Conservation (phyloP, 2,113 vertebrate species). For the Urocynchramus pylzowi region DNA sequence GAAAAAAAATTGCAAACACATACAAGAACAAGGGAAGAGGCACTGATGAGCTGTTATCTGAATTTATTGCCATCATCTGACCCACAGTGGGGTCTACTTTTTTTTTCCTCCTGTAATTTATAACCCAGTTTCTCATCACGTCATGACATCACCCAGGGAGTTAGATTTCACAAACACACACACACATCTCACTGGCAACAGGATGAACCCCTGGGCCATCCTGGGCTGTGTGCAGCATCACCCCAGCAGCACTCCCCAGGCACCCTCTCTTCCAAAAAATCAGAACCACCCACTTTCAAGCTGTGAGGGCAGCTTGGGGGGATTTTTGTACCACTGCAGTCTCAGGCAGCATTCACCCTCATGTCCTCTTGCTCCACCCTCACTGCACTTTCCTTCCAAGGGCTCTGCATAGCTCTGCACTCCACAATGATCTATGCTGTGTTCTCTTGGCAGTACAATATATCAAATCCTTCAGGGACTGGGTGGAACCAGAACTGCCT, state of each 20-base stretch:
- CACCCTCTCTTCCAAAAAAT: constrained; percentile 9
- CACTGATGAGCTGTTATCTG: constrained; percentile 67
- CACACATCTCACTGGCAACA: not conserved
- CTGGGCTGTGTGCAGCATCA: not conserved
- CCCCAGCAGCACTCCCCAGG: not conserved
- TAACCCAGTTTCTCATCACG: constrained; percentile 21
- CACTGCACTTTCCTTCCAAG: constrained; percentile 6
- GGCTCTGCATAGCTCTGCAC: not conserved
- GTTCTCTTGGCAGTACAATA: constrained; percentile 48
- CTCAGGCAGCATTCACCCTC: not conserved
- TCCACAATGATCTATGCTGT: constrained; percentile 23
- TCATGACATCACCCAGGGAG: constrained; percentile 62
- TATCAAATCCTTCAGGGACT: constrained; percentile 27
- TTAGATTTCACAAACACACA: constrained; percentile 19
- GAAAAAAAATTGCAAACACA: constrained; percentile 18
- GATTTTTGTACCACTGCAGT: not conserved
- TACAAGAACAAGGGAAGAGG: constrained; percentile 41
- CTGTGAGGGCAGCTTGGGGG: not conserved
- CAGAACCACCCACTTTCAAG: not conserved
- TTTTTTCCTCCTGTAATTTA: constrained; percentile 38
- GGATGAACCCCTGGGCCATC: not conserved
- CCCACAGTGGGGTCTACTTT: constrained; percentile 49
- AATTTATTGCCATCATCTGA: constrained; percentile 69
- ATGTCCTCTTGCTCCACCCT: constrained; percentile 12
- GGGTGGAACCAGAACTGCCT: constrained; percentile 47